Evolutionary conservation across 2,797 vertebrate genomes (phyloP).

Genomic region (Schizopygopsis malacanthus): DNA sequence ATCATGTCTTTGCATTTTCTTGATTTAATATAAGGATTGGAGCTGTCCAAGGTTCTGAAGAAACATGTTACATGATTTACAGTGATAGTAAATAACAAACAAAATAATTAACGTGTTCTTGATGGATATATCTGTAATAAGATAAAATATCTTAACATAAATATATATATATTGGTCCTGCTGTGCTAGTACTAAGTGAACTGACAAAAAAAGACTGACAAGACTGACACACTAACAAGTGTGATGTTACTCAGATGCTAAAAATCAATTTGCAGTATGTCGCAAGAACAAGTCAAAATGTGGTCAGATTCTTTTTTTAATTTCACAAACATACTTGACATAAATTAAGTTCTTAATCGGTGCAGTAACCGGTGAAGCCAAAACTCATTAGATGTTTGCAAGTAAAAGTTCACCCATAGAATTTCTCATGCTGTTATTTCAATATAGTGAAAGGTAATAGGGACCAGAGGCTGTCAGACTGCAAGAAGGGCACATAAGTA

Average conservation of each 20-base stretch:
- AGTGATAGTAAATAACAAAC: conserved; percentile 10
- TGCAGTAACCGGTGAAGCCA: not conserved
- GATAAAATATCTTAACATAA: too few species aligned
- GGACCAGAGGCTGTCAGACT: not conserved
- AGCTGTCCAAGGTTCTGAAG: conserved; percentile 61
- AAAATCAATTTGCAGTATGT: not conserved
- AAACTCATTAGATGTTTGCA: not conserved
- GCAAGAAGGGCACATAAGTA: not conserved
- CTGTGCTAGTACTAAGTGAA: not conserved
- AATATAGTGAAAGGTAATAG: not conserved
- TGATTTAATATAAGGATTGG: not conserved
- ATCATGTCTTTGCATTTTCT: not conserved
- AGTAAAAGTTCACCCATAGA: not conserved
- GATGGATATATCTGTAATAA: not conserved
- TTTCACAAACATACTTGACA: not conserved
- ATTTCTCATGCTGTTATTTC: not conserved
- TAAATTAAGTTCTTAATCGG: not conserved
- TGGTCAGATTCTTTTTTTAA: not conserved
- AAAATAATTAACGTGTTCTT: not conserved
- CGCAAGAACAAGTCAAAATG: not conserved
- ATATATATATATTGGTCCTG: too few species aligned
- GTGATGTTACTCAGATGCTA: not conserved
- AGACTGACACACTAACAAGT: not conserved
- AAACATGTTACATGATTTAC: conserved; percentile 26
- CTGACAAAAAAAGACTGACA: not conserved